A percentile compares a stretch with the other conserved stretches of the same genome.
These are phyloP conservation scores for Pseudomugil tenellus DNA, from an alignment of 2,797 vertebrate species.

Conservation along the genomic window DNA sequence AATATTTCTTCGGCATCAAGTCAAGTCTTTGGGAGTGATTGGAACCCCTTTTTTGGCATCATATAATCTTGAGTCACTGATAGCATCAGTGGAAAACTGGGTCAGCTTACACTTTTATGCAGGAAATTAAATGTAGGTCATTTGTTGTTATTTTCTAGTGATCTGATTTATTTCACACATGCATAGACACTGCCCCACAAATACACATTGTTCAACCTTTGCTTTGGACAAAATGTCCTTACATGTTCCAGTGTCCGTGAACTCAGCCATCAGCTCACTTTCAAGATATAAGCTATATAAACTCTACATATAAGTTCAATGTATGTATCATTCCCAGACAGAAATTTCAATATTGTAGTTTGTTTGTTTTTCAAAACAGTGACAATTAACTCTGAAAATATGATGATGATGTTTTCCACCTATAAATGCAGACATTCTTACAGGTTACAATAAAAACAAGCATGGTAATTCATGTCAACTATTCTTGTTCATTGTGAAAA, in stretches of 20 bases:
- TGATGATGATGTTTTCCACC: not conserved
- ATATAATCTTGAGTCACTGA: slow-evolving; percentile 50
- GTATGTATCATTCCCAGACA: not conserved
- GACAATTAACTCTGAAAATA: not conserved
- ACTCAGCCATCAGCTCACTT: too few relatives aligned
- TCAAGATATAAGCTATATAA: too few relatives aligned
- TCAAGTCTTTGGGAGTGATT: slow-evolving; percentile 18
- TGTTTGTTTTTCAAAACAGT: not conserved
- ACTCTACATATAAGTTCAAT: too few relatives aligned
- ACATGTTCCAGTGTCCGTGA: too few relatives aligned
- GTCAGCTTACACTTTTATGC: slow-evolving; percentile 36
- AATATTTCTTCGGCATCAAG: slow-evolving; percentile 42
- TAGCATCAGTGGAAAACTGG: slow-evolving; percentile 49
- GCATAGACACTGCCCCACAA: not conserved
- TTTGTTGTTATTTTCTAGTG: slow-evolving; percentile 12
- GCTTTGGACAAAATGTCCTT: too few relatives aligned
- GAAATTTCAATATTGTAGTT: not conserved
- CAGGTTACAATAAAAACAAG: not conserved
- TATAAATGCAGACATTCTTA: not conserved
- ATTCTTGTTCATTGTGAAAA: not conserved
- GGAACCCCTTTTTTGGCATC: slow-evolving; percentile 37
- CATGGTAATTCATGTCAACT: not conserved
- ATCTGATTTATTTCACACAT: not conserved
- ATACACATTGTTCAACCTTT: not conserved
- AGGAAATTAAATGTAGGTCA: slow-evolving; percentile 24